Base-by-base conservation (phyloP, 2,888 invertebrate species). In the Sceliomorpha sp. region DNA sequence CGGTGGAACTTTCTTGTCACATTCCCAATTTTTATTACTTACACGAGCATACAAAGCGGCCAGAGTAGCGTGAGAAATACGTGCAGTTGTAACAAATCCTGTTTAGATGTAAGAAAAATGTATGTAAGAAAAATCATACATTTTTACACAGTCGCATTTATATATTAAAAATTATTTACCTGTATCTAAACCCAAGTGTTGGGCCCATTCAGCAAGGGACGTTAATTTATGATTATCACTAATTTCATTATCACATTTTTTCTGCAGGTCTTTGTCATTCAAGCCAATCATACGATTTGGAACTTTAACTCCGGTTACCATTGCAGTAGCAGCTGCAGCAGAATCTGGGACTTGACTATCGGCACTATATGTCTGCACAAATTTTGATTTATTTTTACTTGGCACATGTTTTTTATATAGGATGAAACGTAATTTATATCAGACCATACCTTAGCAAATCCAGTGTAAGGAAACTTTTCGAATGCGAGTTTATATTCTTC, bases 311-410 rank as follows among this genome's bases (percentile, higher is more conserved):
- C 44, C 44, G 29, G 44, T 27, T 4, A 44, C 1, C 9, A 44
- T 27, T 14, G 44, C 44, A 15, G 44, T 44, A 2, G 44, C 44
- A 27, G 44, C 26, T 29, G 44, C 92, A 0, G 93, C 93, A 1
- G 93, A 93, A 78, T 93, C 93, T 0, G 93, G 91, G 7, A 92
- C 92, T 85, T 93, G 93, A 53, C 90, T 90, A 80, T 93, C 92
- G 8, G 91, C 90, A 74, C 91, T 92, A 85, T 93, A 93, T 0
- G 93, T 93, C 92, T 93, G 48, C 5, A 64, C 70, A 45, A 29
- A 29, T 20, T 20, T n/a, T n/a, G n/a, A n/a, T n/a, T 20, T 20
- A 20, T 20, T 20, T 20, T 20, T 20, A 20, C n/a, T n/a, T n/a
- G n/a, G n/a, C n/a, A n/a, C n/a, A n/a, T n/a, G n/a, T n/a, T n/a